Conservation (phyloP, 2,888 invertebrate species). For the Holacanthella duospinosa region DNA sequence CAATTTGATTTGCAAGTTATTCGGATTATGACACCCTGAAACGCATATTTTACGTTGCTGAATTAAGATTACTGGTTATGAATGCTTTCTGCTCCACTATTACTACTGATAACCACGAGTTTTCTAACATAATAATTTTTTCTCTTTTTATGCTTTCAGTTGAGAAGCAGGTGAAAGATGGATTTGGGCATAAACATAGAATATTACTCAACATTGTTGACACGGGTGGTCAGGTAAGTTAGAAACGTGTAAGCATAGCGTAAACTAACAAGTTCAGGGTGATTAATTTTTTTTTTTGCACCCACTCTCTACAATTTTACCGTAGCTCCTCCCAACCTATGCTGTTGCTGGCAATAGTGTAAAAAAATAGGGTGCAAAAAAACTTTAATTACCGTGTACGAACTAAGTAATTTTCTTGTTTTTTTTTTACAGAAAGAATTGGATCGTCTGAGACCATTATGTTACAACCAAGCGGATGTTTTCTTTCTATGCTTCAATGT, state of each 20-base stretch:
- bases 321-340: no score
- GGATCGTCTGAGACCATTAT: slow-evolving; percentile 32
- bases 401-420: background rate
- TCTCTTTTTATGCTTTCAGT: slow-evolving; percentile 1
- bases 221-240: slow-evolving; percentile 30
- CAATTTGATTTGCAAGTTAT: no score
- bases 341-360: no score
- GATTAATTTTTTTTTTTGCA: no score
- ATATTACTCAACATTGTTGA: slow-evolving; percentile 24
- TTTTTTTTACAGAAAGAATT: slow-evolving; percentile 21
- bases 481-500: slow-evolving; percentile 33
- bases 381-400: no score
- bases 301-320: no score
- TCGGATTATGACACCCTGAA: no score
- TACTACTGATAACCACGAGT: no score
- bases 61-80: no score
- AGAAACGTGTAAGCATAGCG: background rate
- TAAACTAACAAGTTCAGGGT: background rate
- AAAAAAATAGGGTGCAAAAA: no score
- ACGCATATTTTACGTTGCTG: no score
- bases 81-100: no score
- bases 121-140: background rate
- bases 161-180: background rate
- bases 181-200: background rate
- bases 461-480: slow-evolving; percentile 25